Percentiles rank a stretch among this genome's conserved stretches.
phyloP scores from a whole-genome alignment of 1,140 invertebrate genomes.

The Teleopsis dalmanni region DNA sequence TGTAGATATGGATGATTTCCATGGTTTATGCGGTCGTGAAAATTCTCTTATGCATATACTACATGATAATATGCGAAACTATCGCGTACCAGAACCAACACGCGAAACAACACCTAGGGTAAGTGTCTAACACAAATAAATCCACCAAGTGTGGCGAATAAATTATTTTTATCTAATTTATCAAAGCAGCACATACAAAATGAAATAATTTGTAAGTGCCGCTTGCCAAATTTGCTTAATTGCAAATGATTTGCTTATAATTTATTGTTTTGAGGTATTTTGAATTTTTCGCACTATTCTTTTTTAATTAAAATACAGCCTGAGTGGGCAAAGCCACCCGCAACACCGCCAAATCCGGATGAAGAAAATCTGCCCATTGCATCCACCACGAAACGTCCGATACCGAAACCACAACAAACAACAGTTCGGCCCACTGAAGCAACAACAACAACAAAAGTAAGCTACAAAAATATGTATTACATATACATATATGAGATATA shows the following conservation, averaged over 20 bases:
- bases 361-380: slow-evolving; percentile 32
- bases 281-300: background rate
- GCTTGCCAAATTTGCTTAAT: background rate
- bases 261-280: background rate
- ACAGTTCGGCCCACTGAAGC: slow-evolving; percentile 25
- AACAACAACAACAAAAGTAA: slow-evolving; percentile 30
- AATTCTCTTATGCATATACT: slow-evolving; percentile 67
- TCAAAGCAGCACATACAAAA: background rate
- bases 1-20: slow-evolving; percentile 80
- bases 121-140: too few species aligned
- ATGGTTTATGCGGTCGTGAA: slow-evolving; percentile 63
- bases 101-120: slow-evolving; percentile 59
- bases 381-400: slow-evolving; percentile 36
- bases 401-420: slow-evolving; percentile 28
- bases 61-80: slow-evolving; percentile 64
- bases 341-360: slow-evolving; percentile 48
- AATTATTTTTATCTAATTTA: background rate
- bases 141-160: background rate
- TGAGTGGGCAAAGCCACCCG: slow-evolving; percentile 62
- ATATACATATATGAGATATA: too few species aligned
- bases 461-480: too few species aligned
- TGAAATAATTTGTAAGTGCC: background rate
- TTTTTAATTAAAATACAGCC: slow-evolving; percentile 46
- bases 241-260: background rate
- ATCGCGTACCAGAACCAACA: slow-evolving; percentile 62